These are phyloP conservation scores for Sander vitreus DNA, from an alignment of 2,113 vertebrate genomes.

Conservation along the genomic window DNA sequence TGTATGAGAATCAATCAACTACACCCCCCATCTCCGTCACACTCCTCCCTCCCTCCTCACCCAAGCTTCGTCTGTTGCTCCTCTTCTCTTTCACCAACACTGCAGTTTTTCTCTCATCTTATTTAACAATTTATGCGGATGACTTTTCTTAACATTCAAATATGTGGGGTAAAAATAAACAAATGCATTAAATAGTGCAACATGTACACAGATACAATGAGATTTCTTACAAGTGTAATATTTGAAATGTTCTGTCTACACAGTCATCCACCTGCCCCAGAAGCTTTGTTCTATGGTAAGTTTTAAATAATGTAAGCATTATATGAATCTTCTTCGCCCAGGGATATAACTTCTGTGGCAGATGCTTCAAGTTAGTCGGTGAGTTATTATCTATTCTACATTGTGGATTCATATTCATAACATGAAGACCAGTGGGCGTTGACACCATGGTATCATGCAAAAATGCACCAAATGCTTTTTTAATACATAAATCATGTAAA, in stretches of 20 bases:
- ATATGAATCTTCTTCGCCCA: background rate
- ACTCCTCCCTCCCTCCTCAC: conserved; percentile 50
- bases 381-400: background rate
- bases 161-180: background rate
- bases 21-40: conserved; percentile 53
- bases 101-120: conserved; percentile 38
- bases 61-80: conserved; percentile 15
- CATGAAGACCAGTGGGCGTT: background rate
- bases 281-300: background rate
- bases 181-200: background rate
- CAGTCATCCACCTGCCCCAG: background rate
- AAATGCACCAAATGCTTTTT: background rate
- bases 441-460: background rate
- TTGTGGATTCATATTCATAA: background rate
- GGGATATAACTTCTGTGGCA: background rate
- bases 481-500: background rate
- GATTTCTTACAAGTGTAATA: background rate
- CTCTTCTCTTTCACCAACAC: conserved; percentile 42
- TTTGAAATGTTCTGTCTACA: background rate
- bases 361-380: background rate
- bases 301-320: background rate
- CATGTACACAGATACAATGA: background rate
- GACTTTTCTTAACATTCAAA: background rate
- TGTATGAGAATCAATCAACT: conserved; percentile 79
- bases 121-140: conserved; percentile 4